Percentiles rank a stretch among this genome's conserved stretches.
These are phyloP conservation scores for Oeneis ivallda DNA, from an alignment of 2,888 invertebrate genomes.

Conservation along the genomic window DNA sequence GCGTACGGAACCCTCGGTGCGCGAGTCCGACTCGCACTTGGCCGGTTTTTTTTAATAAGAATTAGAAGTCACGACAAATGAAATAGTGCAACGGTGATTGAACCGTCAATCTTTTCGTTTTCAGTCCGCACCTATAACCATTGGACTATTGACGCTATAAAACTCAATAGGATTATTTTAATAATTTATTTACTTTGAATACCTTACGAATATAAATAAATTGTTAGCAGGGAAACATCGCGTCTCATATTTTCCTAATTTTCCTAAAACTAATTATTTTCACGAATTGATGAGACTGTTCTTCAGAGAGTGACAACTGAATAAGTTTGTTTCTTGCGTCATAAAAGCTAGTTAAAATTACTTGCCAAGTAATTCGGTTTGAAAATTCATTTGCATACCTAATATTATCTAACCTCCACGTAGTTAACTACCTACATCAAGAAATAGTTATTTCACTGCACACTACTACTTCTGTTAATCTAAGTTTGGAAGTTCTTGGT, in stretches of 20 bases:
- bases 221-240: not conserved
- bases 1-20: too few relatives aligned
- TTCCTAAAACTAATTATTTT: conserved; percentile 6
- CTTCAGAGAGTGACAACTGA: not conserved
- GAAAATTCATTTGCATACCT: conserved; percentile 10
- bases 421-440: not conserved
- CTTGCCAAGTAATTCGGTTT: not conserved
- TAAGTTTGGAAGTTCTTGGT: not conserved
- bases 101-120: too few relatives aligned
- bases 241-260: not conserved
- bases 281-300: not conserved
- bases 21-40: too few relatives aligned
- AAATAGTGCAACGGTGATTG: too few relatives aligned
- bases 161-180: too few relatives aligned
- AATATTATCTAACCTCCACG: not conserved
- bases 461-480: not conserved
- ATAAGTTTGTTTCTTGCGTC: conserved; percentile 1
- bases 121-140: too few relatives aligned
- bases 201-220: not conserved
- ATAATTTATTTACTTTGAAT: not conserved
- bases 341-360: not conserved
- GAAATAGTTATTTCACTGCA: not conserved
- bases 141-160: too few relatives aligned
- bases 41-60: too few relatives aligned
- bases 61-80: too few relatives aligned